phyloP scores from a whole-genome alignment of 2,797 vertebrate genomes.

The Leptodactylus fallax region DNA sequence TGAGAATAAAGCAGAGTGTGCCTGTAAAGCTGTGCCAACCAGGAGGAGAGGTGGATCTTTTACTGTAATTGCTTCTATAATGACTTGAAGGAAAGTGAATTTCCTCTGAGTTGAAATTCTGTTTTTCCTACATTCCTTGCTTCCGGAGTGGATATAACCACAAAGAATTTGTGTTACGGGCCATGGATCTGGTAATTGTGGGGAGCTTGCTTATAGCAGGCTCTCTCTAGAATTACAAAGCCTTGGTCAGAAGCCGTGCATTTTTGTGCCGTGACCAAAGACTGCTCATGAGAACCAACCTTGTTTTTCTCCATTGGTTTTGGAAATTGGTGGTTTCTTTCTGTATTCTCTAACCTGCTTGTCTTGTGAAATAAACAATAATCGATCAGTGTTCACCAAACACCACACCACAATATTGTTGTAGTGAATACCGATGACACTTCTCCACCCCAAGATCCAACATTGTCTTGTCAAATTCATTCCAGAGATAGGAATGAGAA shows the following conservation, averaged over 20 bases:
- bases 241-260: conserved; percentile 17
- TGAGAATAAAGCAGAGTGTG: not conserved
- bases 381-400: not conserved
- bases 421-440: too few species aligned
- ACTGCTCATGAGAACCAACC: conserved; percentile 28
- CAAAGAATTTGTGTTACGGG: conserved; percentile 37
- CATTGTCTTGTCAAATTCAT: too few species aligned
- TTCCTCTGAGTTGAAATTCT: conserved; percentile 34
- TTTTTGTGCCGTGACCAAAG: conserved; percentile 44
- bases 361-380: not conserved
- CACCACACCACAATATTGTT: not conserved
- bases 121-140: conserved; percentile 25
- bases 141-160: conserved; percentile 47
- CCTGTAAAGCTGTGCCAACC: not conserved
- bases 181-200: conserved; percentile 51
- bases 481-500: too few species aligned
- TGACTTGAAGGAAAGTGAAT: conserved; percentile 34
- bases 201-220: conserved; percentile 29
- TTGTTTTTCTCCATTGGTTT: conserved; percentile 28
- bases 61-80: conserved; percentile 32
- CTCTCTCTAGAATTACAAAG: conserved; percentile 43
- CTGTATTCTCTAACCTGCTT: not conserved
- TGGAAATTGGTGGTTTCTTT: conserved; percentile 16
- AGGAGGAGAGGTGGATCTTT: conserved; percentile 1
- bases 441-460: too few species aligned